Evolutionary conservation across 2,113 vertebrate species (phyloP).

Genomic region (Piliocolobus tephrosceles): DNA sequence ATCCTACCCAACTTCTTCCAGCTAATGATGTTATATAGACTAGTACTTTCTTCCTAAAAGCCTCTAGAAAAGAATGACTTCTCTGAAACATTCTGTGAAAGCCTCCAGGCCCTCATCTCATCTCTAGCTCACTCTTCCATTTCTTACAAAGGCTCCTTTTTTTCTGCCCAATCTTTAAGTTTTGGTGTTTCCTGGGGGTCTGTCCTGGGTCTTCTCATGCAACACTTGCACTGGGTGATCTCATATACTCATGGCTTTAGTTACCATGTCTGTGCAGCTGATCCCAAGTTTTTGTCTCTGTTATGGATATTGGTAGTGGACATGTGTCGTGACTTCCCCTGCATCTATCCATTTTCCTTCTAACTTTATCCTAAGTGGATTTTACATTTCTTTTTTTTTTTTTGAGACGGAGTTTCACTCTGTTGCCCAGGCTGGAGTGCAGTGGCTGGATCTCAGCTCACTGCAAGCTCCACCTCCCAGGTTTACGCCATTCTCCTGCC

Average conservation of each 20-base stretch:
- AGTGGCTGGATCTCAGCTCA: too few relatives aligned
- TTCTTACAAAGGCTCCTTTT: neutral
- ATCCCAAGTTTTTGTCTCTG: slow-evolving; percentile 1
- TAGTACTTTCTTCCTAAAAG: slow-evolving; percentile 22
- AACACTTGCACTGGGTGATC: neutral
- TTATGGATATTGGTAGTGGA: neutral
- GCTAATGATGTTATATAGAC: neutral
- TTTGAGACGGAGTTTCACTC: too few relatives aligned
- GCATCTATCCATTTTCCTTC: neutral
- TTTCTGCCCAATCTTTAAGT: neutral
- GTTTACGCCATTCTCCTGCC: too few relatives aligned
- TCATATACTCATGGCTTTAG: neutral
- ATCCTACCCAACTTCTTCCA: neutral
- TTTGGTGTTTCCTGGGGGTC: neutral
- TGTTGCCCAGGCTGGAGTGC: too few relatives aligned
- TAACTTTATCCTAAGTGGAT: neutral
- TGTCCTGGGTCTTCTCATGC: neutral
- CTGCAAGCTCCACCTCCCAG: too few relatives aligned
- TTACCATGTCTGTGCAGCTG: neutral
- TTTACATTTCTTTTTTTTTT: neutral
- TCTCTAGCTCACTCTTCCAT: neutral
- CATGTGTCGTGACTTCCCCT: neutral
- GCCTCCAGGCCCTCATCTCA: neutral
- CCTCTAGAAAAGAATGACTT: neutral
- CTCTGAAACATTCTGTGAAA: neutral